Evolutionary conservation across 2,888 invertebrate genomes (phyloP).

Genomic region (Agonopterix subpropinquella): DNA sequence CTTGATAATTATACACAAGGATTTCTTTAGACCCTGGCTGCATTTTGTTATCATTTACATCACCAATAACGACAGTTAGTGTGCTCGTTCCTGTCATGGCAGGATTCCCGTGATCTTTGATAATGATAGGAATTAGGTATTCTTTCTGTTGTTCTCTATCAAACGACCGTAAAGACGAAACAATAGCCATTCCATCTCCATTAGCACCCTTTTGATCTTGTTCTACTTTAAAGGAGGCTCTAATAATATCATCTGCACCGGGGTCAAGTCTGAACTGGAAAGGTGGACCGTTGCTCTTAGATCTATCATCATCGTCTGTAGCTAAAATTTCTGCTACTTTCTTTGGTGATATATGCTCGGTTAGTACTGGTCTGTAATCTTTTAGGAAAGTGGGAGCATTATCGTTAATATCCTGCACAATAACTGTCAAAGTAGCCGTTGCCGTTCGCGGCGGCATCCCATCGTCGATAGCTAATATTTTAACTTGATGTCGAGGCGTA

Average conservation of each 20-base stretch:
- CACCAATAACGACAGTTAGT: constrained; percentile 96
- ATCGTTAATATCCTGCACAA: constrained; percentile 96
- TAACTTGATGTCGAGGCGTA: constrained; percentile 96
- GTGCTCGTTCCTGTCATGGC: constrained; percentile 97
- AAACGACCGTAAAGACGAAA: constrained; percentile 94
- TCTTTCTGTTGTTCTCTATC: constrained; percentile 97
- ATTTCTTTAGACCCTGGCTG: constrained; percentile 98
- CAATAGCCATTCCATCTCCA: constrained; percentile 97
- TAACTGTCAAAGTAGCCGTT: constrained; percentile 94
- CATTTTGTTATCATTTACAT: constrained; percentile 99
- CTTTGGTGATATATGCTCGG: constrained; percentile 93
- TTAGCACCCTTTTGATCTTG: constrained; percentile 98
- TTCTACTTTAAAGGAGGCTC: constrained; percentile 96
- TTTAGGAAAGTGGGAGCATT: constrained; percentile 95
- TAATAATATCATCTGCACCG: constrained; percentile 93
- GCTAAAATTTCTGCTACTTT: constrained; percentile 95
- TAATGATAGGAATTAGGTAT: constrained; percentile 96
- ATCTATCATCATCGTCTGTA: constrained; percentile 95
- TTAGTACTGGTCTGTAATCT: constrained; percentile 93
- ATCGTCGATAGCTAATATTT: constrained; percentile 96
- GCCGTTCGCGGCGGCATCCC: constrained; percentile 95
- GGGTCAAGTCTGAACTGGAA: constrained; percentile 96
- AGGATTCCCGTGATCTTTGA: constrained; percentile 98
- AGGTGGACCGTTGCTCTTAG: constrained; percentile 97
- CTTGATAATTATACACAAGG: constrained; percentile 97